These are phyloP conservation scores for Scalopus aquaticus DNA, from an alignment of 2,113 vertebrate species.

Conservation along the genomic window DNA sequence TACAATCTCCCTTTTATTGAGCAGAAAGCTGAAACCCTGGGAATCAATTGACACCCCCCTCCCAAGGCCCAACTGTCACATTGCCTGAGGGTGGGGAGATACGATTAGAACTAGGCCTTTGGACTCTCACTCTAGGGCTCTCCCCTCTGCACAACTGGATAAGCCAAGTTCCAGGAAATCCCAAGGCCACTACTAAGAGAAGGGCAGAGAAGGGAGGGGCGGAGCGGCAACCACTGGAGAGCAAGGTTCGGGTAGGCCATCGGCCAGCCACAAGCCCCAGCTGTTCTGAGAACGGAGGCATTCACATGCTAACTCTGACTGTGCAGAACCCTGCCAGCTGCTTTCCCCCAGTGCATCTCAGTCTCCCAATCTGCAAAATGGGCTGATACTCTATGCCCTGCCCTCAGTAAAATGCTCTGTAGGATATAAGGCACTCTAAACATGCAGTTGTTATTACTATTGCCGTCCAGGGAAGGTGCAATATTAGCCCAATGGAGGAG, in stretches of 20 bases:
- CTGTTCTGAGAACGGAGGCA: neutral
- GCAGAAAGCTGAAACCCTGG: neutral
- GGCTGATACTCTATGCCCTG: neutral
- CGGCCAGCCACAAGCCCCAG: neutral
- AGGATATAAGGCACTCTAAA: neutral
- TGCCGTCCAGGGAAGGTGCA: neutral
- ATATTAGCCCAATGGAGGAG: neutral
- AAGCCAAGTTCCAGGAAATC: slow-evolving; percentile 69
- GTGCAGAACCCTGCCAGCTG: neutral
- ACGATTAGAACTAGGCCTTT: neutral
- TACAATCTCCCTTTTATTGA: neutral
- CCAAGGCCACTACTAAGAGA: neutral
- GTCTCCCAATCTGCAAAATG: neutral
- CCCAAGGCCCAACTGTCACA: neutral
- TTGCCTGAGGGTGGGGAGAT: neutral
- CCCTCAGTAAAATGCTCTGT: neutral
- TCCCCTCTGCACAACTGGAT: neutral
- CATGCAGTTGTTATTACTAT: neutral
- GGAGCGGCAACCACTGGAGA: neutral
- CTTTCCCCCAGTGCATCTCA: neutral
- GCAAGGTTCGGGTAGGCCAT: slow-evolving; percentile 13
- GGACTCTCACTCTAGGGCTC: neutral
- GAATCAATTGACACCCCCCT: neutral
- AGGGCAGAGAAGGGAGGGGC: neutral
- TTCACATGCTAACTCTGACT: neutral